Base-by-base conservation (phyloP, 2,888 invertebrate genomes). In the Drosophila nigricruria region DNA sequence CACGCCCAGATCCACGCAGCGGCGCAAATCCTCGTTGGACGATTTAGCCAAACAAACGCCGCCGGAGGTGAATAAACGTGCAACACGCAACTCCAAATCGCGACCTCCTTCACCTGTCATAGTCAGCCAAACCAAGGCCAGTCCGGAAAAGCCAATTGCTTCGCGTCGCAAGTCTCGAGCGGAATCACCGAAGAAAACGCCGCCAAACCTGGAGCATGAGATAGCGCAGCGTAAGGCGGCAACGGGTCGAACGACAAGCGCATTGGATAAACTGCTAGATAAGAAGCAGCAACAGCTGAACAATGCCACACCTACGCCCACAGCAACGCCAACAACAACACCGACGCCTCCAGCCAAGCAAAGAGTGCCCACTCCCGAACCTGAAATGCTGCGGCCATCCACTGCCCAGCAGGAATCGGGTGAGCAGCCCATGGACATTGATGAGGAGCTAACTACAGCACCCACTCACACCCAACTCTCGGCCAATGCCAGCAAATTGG, bases 181-280 rank as follows among this genome's bases (percentile, higher is more conserved):
- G 3, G 83, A 84, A 10, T 88, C 84, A 0, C 84, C 84, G 1
- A 84, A 87, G 38, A 90, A 88, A 50, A 56, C 71, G 40, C 68
- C 63, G 18, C 75, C 88, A 0, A 91, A 89, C 56, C 61, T 91
- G 79, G 81, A 93, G 91, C 83, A 93, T 87, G 92, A 92, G 73
- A 92, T 92, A 6, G 87, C 86, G 10, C 91, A 91, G 73, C 87
- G 93, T 50, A 90, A 92, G 80, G 92, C 92, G 72, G 82, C 90
- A 0, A 91, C 80, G 20, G 85, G 80, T 0, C 72, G 73, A 5
- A 73, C 71, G 5, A 82, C 72, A 79, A 92, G 93, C 67, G 93
- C 94, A 3, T 87, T 95, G 54, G 95, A 95, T 77, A 94, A 94
- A 78, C 89, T 95, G 49, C 93, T 95, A 49, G 94, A 93, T 71